A percentile compares a stretch with the other conserved stretches of the same genome.
These are phyloP conservation scores for Tiliacea citrago DNA, from an alignment of 2,888 invertebrate species.

Conservation along the genomic window DNA sequence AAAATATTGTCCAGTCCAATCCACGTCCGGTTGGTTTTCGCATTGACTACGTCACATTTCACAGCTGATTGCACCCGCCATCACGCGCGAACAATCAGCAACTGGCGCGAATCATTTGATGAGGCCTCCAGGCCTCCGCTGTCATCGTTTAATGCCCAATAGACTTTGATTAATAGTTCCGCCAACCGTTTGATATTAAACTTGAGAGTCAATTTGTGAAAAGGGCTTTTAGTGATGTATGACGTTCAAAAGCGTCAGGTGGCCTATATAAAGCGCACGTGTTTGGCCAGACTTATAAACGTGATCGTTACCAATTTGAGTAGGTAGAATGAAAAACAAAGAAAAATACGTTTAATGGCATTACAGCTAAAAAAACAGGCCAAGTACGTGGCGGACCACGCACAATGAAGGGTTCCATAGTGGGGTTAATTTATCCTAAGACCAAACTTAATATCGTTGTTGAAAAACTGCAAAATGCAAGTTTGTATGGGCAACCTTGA, in stretches of 20 bases:
- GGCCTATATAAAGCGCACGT: too few species aligned
- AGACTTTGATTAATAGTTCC: conserved; percentile 30
- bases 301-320: too few species aligned
- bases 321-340: too few species aligned
- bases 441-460: too few species aligned
- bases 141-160: conserved; percentile 1
- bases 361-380: too few species aligned
- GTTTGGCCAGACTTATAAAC: too few species aligned
- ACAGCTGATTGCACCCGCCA: conserved; percentile 45
- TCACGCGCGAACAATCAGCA: conserved; percentile 37
- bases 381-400: too few species aligned
- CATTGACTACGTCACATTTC: conserved; percentile 1
- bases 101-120: conserved; percentile 29
- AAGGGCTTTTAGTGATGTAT: neutral
- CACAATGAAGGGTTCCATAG: too few species aligned
- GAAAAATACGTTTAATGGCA: too few species aligned
- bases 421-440: too few species aligned
- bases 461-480: too few species aligned
- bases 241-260: neutral
- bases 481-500: too few species aligned
- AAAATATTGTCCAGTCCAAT: neutral
- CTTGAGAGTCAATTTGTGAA: conserved; percentile 5
- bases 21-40: neutral
- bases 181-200: conserved; percentile 16
- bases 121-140: neutral